Evolutionary conservation across 2,888 invertebrate genomes (phyloP), one percentile per base, ranked within the genome.

Genomic region (Argyra leucocephala): DNA sequence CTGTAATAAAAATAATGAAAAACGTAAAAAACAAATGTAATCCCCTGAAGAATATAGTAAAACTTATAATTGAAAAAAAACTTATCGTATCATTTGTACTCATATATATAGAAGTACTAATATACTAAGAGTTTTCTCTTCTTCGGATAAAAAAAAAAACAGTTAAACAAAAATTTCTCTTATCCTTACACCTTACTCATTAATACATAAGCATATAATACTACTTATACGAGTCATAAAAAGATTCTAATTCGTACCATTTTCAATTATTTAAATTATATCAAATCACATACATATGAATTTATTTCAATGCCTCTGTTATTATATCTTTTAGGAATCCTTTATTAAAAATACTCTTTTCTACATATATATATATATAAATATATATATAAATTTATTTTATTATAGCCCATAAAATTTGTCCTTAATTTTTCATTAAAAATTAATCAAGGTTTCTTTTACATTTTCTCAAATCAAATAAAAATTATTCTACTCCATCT

Each of bases 181-280:
- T n/a, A n/a, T n/a, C n/a, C n/a, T n/a, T n/a, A n/a, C n/a, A n/a
- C n/a, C n/a, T n/a, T n/a, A n/a, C n/a, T n/a, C n/a, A n/a, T n/a
- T n/a, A n/a, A n/a, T n/a, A n/a, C n/a, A n/a, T n/a, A n/a, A n/a
- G 7, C 31, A 6, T 31, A 12, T 31, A 18, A 48, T 18, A 48
- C 48, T 48, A 48, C 15, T 48, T 48, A 48, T 12, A 48, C 6
- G 18, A 48, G 48, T 48, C 48, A 48, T 48, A 48, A 48, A 48
- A 48, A 48, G 48, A 48, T 48, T 48, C 48, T 48, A 48, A 48
- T 48, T 48, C 12, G 12, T 48, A 15, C 48, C 48, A 48, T 48
- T 48, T 48, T 48, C 48, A 48, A 48, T 48, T 48, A 48, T 48
- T 48, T 48, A 48, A 48, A 48, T 48, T 48, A 48, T 48, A 48